A percentile compares a stretch with the other conserved stretches of the same genome.
phyloP scores from a whole-genome alignment of 1,140 invertebrate species.

The Pachypeltis micranthus region DNA sequence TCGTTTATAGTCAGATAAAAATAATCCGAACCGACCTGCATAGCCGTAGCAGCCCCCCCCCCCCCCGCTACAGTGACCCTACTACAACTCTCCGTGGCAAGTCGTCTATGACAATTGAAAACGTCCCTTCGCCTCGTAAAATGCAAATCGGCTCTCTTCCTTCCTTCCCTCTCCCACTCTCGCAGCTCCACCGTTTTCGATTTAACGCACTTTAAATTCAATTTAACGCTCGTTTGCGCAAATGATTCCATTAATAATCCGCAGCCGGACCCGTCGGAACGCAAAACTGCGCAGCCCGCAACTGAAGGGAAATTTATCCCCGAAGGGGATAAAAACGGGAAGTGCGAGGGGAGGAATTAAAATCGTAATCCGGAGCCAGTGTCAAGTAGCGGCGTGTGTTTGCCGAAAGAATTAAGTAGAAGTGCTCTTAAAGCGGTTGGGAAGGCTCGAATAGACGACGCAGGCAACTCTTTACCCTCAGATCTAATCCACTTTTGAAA shows the following conservation, averaged over 20 bases:
- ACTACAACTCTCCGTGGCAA: too few species aligned
- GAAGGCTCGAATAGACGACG: too few species aligned
- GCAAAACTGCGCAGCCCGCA: neutral
- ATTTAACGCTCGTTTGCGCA: constrained; percentile 13
- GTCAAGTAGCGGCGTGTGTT: neutral
- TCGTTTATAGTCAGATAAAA: too few species aligned
- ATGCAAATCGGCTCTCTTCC: constrained; percentile 6
- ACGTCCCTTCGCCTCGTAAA: neutral
- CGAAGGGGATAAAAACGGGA: neutral
- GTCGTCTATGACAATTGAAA: neutral
- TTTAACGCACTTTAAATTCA: constrained; percentile 16
- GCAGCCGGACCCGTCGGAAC: neutral
- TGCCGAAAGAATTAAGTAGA: neutral
- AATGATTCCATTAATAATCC: constrained; percentile 16
- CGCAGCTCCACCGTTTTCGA: constrained; percentile 4
- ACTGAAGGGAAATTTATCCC: neutral
- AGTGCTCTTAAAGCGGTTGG: neutral
- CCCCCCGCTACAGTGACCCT: too few species aligned
- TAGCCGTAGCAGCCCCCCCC: too few species aligned
- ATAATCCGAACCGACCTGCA: too few species aligned
- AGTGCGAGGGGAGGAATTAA: neutral
- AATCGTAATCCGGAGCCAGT: neutral
- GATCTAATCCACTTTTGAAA: neutral
- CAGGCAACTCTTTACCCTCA: neutral
- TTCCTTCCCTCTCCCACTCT: neutral